Conservation (phyloP, 2,797 vertebrate species). For the Eulemur mongoz region DNA sequence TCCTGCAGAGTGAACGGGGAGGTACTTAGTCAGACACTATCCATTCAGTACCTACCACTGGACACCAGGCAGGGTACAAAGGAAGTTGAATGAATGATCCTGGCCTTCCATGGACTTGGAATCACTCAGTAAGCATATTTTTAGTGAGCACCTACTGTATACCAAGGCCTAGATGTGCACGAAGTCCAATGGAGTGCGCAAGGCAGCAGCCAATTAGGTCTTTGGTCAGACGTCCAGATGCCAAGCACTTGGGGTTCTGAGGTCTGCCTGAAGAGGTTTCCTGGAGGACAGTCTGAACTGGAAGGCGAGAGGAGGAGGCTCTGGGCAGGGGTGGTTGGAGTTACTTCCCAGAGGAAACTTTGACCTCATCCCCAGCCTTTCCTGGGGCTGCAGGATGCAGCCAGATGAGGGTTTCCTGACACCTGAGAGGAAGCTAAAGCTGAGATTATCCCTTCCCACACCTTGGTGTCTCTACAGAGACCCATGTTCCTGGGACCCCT, state of each 20-base stretch:
- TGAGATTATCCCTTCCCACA: not conserved
- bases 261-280: not conserved
- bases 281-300: not conserved
- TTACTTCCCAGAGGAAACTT: not conserved
- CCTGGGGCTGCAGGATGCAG: not conserved
- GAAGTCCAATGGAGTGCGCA: no score
- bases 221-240: not conserved
- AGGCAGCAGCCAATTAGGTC: not conserved
- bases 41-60: not conserved
- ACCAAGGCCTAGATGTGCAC: not conserved
- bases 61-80: not conserved
- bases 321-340: not conserved
- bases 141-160: not conserved
- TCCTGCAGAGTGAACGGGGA: not conserved
- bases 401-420: not conserved
- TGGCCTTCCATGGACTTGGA: not conserved
- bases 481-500: not conserved
- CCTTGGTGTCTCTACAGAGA: constrained; percentile 11
- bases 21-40: not conserved
- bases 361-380: not conserved
- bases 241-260: not conserved
- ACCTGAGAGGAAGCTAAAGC: not conserved
- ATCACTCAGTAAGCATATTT: not conserved
- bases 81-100: not conserved
- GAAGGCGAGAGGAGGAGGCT: not conserved